phyloP scores from a whole-genome alignment of 2,113 vertebrate genomes.

The Stigmatopora nigra region DNA sequence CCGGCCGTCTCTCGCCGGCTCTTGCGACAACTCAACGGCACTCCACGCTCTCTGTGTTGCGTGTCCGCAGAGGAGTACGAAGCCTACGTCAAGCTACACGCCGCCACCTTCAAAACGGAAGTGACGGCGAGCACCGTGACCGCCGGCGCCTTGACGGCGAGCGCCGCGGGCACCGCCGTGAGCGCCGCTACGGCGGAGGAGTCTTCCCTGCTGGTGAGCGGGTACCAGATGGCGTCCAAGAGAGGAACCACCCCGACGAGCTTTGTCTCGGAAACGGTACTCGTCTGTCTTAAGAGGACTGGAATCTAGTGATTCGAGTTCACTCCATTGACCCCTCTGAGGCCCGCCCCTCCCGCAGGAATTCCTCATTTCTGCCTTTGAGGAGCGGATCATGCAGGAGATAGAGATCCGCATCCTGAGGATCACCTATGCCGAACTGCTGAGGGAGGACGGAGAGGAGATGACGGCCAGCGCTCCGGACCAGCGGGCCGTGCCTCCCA shows the following conservation, averaged over 20 bases:
- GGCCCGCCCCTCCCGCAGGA: conserved; percentile 75
- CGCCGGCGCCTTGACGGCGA: too few relatives aligned
- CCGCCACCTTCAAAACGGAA: conserved; percentile 81
- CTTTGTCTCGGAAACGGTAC: conserved; percentile 85
- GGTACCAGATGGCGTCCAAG: conserved; percentile 85
- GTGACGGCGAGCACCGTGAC: conserved; percentile 73
- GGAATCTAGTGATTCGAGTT: too few relatives aligned
- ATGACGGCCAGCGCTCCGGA: conserved; percentile 78
- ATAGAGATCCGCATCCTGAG: conserved; percentile 93
- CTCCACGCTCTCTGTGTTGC: neutral
- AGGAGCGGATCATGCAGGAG: conserved; percentile 93
- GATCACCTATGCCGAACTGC: conserved; percentile 84
- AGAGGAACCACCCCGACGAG: conserved; percentile 79
- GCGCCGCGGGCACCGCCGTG: conserved; percentile 55
- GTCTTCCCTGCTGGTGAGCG: conserved; percentile 74
- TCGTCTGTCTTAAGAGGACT: too few relatives aligned
- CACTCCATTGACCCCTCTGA: too few relatives aligned
- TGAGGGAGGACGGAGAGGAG: conserved; percentile 86
- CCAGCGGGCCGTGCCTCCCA: conserved; percentile 78
- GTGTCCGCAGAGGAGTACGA: conserved; percentile 81
- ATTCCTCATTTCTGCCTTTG: conserved; percentile 89
- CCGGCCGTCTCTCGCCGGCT: neutral
- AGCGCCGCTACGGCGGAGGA: conserved; percentile 69
- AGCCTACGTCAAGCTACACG: conserved; percentile 79
- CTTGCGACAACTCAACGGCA: too few relatives aligned